Conservation (phyloP, 2,797 vertebrate species). For the Spondyliosoma cantharus region DNA sequence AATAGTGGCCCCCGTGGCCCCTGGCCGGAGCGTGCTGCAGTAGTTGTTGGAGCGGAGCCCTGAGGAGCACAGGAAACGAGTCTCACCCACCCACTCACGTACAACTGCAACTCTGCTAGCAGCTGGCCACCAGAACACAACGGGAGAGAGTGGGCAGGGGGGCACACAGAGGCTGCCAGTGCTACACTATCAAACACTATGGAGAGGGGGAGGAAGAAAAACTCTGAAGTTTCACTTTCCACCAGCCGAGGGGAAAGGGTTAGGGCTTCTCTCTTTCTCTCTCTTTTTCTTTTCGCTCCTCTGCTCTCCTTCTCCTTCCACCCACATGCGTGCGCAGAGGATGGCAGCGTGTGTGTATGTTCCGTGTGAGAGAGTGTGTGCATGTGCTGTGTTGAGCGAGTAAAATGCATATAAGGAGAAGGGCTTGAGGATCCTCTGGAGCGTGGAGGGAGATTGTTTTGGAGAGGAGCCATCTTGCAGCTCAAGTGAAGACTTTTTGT, state of each 20-base stretch:
- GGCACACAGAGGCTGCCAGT: slow-evolving; percentile 82
- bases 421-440: slow-evolving; percentile 78
- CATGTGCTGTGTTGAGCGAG: slow-evolving; percentile 60
- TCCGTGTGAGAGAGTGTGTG: slow-evolving; percentile 58
- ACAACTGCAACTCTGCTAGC: slow-evolving; percentile 86
- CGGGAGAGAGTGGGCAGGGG: slow-evolving; percentile 80
- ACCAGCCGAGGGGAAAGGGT: slow-evolving; percentile 72
- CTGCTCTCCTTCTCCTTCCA: slow-evolving; percentile 85
- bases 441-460: slow-evolving; percentile 78
- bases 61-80: slow-evolving; percentile 95
- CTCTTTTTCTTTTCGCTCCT: slow-evolving; percentile 76
- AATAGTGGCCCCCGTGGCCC: slow-evolving; percentile 86
- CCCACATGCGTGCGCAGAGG: slow-evolving; percentile 81
- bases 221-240: slow-evolving; percentile 83
- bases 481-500: slow-evolving; percentile 70
- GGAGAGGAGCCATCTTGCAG: slow-evolving; percentile 81
- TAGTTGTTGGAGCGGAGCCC: slow-evolving; percentile 87
- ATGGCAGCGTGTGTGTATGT: slow-evolving; percentile 68
- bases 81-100: slow-evolving; percentile 90
- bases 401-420: slow-evolving; percentile 80
- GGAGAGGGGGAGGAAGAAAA: slow-evolving; percentile 81
- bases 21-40: slow-evolving; percentile 82
- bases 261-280: slow-evolving; percentile 78
- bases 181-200: slow-evolving; percentile 78
- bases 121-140: slow-evolving; percentile 84